phyloP scores from a whole-genome alignment of 2,113 vertebrate species.

The Phaetusa simplex region DNA sequence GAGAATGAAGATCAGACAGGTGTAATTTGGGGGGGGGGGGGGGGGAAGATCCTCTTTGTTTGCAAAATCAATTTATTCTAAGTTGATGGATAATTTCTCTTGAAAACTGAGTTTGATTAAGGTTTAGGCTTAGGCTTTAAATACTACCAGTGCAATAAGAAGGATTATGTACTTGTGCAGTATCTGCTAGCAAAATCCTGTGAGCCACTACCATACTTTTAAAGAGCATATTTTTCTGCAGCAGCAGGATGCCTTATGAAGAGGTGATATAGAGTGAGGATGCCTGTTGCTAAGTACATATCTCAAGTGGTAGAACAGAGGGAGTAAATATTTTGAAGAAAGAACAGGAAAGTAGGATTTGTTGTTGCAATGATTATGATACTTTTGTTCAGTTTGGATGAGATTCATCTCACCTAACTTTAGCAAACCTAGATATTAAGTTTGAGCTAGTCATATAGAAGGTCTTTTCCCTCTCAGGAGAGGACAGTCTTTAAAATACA shows the following conservation, averaged over 20 bases:
- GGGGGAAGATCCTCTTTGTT: not conserved
- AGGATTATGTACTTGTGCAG: conserved; percentile 7
- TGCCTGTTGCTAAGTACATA: not conserved
- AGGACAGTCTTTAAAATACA: not conserved
- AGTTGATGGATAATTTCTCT: conserved; percentile 23
- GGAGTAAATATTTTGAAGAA: not conserved
- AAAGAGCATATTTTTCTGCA: conserved; percentile 19
- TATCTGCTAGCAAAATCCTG: conserved; percentile 31
- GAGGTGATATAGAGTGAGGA: not conserved
- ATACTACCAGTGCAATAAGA: conserved; percentile 24
- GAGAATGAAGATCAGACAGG: not conserved
- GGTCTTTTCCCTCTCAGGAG: not conserved
- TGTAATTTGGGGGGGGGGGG: not conserved
- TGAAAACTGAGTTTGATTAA: conserved; percentile 19
- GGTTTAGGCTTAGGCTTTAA: conserved; percentile 36
- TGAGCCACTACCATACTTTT: conserved; percentile 39
- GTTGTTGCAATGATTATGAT: not conserved
- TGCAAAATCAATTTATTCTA: conserved; percentile 39
- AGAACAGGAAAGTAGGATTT: not conserved
- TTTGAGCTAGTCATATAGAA: not conserved
- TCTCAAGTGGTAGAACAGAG: not conserved
- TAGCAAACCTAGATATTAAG: not conserved
- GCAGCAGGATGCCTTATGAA: conserved; percentile 11
- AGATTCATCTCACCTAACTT: not conserved
- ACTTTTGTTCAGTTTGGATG: not conserved